Evolutionary conservation across 1,140 invertebrate species (phyloP).

Genomic region (Macrobrachium nipponense): DNA sequence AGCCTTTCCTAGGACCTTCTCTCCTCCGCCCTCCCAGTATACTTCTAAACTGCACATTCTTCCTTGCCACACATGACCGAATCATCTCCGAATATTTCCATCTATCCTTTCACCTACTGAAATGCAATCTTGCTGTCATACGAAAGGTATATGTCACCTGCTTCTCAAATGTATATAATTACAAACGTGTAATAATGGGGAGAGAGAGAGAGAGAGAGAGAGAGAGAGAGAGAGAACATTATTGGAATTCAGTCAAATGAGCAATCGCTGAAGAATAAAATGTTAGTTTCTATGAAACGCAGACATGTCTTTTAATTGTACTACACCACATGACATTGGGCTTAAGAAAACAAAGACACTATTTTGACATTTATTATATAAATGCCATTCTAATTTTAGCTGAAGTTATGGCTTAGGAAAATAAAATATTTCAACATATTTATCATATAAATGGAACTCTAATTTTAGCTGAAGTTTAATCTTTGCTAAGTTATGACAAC

Average conservation of each 20-base stretch:
- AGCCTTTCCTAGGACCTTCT: too few species aligned
- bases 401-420: background rate
- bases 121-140: background rate
- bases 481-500: too few species aligned
- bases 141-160: background rate
- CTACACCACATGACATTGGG: background rate
- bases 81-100: too few species aligned
- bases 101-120: too few species aligned
- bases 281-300: too few species aligned
- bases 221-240: slow-evolving; percentile 26
- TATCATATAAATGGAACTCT: background rate
- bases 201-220: slow-evolving; percentile 18
- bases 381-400: too few species aligned
- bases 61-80: background rate
- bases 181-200: background rate
- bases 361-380: background rate
- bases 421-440: background rate
- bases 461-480: too few species aligned
- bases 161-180: background rate
- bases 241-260: background rate
- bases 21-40: too few species aligned
- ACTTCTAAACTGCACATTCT: background rate
- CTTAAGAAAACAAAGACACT: background rate
- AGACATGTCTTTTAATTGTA: too few species aligned
- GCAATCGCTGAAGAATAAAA: background rate